Percentiles rank a stretch among this genome's conserved stretches.
Evolutionary conservation across 2,113 vertebrate species (phyloP).

Genomic region (Vanacampus margaritifer): DNA sequence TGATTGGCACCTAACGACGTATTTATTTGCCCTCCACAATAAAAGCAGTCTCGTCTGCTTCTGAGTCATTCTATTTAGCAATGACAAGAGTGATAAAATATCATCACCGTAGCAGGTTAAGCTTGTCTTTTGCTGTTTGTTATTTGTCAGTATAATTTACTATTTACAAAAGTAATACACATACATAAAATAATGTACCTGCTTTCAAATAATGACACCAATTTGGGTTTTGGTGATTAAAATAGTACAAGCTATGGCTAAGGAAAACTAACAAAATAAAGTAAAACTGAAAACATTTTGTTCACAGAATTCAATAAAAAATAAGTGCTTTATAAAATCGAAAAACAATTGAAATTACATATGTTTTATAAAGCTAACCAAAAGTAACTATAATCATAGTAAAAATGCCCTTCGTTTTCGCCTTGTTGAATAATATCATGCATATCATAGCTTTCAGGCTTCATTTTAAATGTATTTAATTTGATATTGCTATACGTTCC

Average conservation of each 20-base stretch:
- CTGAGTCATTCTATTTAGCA: not conserved
- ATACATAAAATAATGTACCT: not conserved
- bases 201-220: not conserved
- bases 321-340: no score
- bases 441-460: no score
- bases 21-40: constrained; percentile 14
- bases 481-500: no score
- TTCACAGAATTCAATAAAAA: no score
- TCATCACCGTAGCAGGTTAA: not conserved
- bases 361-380: no score
- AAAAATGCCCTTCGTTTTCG: no score
- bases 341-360: no score
- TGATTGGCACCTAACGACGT: not conserved
- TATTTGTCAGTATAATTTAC: not conserved
- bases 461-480: no score
- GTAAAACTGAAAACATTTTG: no score
- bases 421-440: no score
- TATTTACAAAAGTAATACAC: not conserved
- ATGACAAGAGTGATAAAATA: not conserved
- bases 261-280: no score
- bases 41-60: constrained; percentile 1
- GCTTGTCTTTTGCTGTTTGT: not conserved
- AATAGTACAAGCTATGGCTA: not conserved
- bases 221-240: not conserved
- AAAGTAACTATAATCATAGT: no score